Base-by-base conservation (phyloP, 2,797 vertebrate species). In the Epinephelus awoara region DNA sequence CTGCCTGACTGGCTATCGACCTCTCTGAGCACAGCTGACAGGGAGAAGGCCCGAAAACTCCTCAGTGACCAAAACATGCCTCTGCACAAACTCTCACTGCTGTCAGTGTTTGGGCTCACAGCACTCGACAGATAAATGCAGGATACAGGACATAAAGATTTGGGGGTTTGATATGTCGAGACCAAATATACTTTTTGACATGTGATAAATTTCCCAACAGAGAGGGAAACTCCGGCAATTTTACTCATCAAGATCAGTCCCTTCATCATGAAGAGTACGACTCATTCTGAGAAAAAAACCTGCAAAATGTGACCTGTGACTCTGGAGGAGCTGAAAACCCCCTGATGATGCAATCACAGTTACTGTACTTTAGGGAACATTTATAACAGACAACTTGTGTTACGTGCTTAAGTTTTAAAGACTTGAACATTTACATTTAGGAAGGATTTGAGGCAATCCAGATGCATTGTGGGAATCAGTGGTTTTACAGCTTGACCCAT, bases 1-100 rank as follows among this genome's bases (percentile, higher is more conserved):
- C 73, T 17, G 49, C 18, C 21, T 4, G 68, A 68, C 77, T 21
- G 80, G 38, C 67, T 62, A 5, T n/a, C 63, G 10, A 69, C 77
- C 78, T 65, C 66, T 73, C 0, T 40, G 72, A 34, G 25, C 55
- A 2, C 13, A 0, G 25, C 80, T 66, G 73, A 70, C 51, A 56
- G 65, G n/a, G 18, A 78, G 44, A 55, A 49, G 50, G 51, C 62
- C 72, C 68, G 5, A 18, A 64, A 69, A 51, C 68, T 75, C 66
- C 49, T 78, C 34, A 9, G 51, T 46, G 68, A 55, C 58, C 71
- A 67, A 6, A 66, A 80, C 59, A 25, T 0, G 7, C 56, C 18
- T 54, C 68, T 6, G 5, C 34, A 61, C 56, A 57, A 73, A 55
- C 14, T 12, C 25, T 25, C 19, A 9, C n/a, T 40, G 69, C 52